Conservation (phyloP, 2,113 vertebrate genomes). For the Cranoglanis bouderius region DNA sequence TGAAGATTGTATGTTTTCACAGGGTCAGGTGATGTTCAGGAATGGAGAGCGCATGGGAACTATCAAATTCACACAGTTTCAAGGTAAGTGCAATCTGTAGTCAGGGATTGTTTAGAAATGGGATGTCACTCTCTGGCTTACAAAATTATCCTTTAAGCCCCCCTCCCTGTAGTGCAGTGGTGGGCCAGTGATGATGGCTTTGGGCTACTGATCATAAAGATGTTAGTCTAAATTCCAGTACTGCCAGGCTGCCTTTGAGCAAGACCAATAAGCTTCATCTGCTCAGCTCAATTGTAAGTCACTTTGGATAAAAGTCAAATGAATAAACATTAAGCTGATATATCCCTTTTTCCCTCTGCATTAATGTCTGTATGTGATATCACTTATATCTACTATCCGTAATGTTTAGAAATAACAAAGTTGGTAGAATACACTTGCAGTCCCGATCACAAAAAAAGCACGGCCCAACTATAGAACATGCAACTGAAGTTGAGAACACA, state of each 20-base stretch:
- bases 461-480: background rate
- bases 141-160: background rate
- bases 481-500: background rate
- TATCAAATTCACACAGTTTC: conserved; percentile 98
- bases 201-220: background rate
- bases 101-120: background rate
- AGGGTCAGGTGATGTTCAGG: conserved; percentile 99
- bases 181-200: background rate
- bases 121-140: background rate
- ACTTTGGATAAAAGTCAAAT: background rate
- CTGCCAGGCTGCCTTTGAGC: background rate
- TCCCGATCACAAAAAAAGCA: background rate
- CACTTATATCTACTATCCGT: background rate
- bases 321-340: background rate
- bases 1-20: conserved; percentile 60
- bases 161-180: background rate
- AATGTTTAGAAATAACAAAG: background rate
- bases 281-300: background rate
- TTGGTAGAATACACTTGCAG: background rate
- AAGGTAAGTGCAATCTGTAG: conserved; percentile 79
- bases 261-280: background rate
- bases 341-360: background rate
- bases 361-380: background rate
- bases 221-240: background rate
- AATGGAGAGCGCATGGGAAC: conserved; percentile 98